These are phyloP conservation scores for Orthosia gracilis DNA, from an alignment of 2,888 invertebrate species.

Conservation along the genomic window DNA sequence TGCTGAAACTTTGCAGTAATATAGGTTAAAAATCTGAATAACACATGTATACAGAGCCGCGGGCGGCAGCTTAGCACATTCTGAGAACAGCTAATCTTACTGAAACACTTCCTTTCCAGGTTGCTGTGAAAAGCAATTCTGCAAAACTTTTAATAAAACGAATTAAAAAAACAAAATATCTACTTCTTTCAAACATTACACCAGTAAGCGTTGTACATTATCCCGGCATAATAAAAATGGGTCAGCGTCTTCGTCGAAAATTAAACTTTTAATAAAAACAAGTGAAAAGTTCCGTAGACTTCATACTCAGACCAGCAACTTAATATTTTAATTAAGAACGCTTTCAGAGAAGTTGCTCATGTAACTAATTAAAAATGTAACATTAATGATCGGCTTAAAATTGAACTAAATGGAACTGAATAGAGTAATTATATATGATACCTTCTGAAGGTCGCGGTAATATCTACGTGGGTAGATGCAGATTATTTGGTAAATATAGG, in stretches of 20 bases:
- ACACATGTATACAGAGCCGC: too few relatives aligned
- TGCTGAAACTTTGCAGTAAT: too few relatives aligned
- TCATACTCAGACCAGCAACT: slow-evolving; percentile 34
- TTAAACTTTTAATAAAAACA: slow-evolving; percentile 58
- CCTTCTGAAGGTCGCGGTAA: background rate
- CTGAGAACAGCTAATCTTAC: too few relatives aligned
- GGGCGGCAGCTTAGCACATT: too few relatives aligned
- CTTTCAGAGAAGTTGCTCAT: slow-evolving; percentile 42
- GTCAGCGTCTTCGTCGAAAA: slow-evolving; percentile 41
- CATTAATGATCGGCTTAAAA: slow-evolving; percentile 32
- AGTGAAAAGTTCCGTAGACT: slow-evolving; percentile 33
- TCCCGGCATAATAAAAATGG: slow-evolving; percentile 33
- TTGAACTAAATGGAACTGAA: slow-evolving; percentile 14
- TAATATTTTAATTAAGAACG: slow-evolving; percentile 55
- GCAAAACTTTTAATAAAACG: background rate
- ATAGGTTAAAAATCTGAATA: too few relatives aligned
- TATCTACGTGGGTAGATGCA: too few relatives aligned
- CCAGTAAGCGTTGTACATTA: slow-evolving; percentile 32
- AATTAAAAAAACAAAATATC: background rate
- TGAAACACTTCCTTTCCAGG: too few relatives aligned
- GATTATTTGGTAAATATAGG: too few relatives aligned
- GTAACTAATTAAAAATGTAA: slow-evolving; percentile 49
- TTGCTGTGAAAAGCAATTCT: background rate
- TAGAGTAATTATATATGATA: slow-evolving; percentile 13
- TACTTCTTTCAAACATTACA: slow-evolving; percentile 6